Percentiles rank a stretch among this genome's conserved stretches.
Evolutionary conservation across 2,113 vertebrate species (phyloP).

Genomic region (Nymphicus hollandicus): DNA sequence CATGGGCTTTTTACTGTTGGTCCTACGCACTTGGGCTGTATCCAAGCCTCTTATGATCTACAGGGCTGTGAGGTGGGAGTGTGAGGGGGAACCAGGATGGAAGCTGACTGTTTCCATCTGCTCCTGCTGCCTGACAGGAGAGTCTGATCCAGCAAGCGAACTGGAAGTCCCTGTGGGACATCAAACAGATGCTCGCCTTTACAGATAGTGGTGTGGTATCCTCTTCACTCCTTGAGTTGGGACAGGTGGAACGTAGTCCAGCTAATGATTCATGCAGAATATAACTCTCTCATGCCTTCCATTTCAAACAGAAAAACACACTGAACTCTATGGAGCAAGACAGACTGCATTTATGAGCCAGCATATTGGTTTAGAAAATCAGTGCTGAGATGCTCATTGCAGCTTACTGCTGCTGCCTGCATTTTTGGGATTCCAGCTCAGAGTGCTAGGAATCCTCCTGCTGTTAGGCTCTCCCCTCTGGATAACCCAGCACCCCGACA

Average conservation of each 20-base stretch:
- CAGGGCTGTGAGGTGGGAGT: constrained; percentile 48
- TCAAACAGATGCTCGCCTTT: background rate
- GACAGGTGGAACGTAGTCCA: background rate
- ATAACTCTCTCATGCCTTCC: background rate
- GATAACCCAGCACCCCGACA: background rate
- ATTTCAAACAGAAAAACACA: background rate
- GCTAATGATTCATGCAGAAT: background rate
- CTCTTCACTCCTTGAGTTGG: background rate
- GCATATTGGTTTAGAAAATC: background rate
- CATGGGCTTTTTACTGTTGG: constrained; percentile 10
- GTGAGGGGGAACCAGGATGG: constrained; percentile 35
- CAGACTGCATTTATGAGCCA: background rate
- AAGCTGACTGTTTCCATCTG: constrained; percentile 51
- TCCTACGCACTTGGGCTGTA: background rate
- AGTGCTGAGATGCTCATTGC: background rate
- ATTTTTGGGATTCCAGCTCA: background rate
- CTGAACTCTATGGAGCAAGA: background rate
- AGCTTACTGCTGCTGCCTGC: background rate
- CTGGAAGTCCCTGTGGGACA: background rate
- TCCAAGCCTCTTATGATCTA: constrained; percentile 30
- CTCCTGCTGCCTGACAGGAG: constrained; percentile 30
- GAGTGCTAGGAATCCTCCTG: background rate
- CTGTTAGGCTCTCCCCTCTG: background rate
- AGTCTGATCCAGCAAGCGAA: background rate
- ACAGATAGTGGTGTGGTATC: background rate